Percentiles rank a stretch among this genome's conserved stretches.
phyloP scores from a whole-genome alignment of 2,113 vertebrate species.

The Plecturocebus donacophilus region DNA sequence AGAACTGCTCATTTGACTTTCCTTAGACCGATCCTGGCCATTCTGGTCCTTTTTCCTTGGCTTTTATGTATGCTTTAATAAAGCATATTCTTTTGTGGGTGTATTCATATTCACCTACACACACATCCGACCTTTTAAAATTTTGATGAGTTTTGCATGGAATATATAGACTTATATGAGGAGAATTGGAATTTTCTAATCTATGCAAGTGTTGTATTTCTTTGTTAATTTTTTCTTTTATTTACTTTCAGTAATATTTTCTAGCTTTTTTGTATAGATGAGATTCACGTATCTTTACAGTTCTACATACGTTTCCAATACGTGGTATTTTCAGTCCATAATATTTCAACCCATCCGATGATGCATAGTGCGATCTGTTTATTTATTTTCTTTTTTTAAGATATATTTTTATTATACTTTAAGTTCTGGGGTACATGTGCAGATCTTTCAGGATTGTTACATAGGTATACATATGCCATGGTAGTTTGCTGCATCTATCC shows the following conservation, averaged over 20 bases:
- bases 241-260: background rate
- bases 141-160: background rate
- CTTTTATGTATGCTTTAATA: background rate
- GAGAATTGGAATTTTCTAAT: background rate
- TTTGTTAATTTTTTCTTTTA: background rate
- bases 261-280: background rate
- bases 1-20: background rate
- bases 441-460: too few relatives aligned
- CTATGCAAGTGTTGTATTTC: background rate
- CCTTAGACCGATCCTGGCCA: background rate
- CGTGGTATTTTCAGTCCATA: background rate
- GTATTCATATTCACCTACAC: background rate
- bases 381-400: too few relatives aligned
- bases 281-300: background rate
- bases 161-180: background rate
- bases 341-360: background rate
- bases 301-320: background rate
- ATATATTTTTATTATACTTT: too few relatives aligned
- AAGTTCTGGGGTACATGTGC: too few relatives aligned
- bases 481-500: too few relatives aligned
- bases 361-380: background rate
- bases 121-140: background rate
- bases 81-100: background rate
- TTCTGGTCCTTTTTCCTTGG: background rate
- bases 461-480: too few relatives aligned